These are phyloP conservation scores for Propsilocerus akamusi DNA, from an alignment of 1,140 invertebrate genomes.

Conservation along the genomic window DNA sequence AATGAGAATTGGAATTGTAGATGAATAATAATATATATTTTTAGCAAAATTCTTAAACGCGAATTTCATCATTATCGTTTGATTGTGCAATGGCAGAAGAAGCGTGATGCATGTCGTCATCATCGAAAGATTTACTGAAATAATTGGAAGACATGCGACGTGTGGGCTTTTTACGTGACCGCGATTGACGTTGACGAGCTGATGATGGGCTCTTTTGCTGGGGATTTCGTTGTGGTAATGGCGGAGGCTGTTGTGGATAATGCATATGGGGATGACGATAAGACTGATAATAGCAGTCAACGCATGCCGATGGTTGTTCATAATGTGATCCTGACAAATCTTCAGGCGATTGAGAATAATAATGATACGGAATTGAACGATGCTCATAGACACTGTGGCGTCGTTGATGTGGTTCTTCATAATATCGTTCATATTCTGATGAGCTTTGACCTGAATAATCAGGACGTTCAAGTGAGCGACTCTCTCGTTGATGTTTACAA, in stretches of 20 bases:
- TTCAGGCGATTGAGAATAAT: not conserved
- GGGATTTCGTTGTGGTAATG: not conserved
- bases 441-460: constrained; percentile 1
- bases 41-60: no score
- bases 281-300: not conserved
- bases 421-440: constrained; percentile 3
- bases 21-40: no score
- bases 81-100: not conserved
- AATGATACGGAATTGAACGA: not conserved
- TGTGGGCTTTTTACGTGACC: not conserved
- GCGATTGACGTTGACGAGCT: constrained; percentile 2
- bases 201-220: not conserved
- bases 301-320: not conserved
- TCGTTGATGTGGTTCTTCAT: not conserved
- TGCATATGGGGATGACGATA: not conserved
- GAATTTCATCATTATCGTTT: not conserved
- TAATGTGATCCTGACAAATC: not conserved
- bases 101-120: not conserved
- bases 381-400: constrained; percentile 1
- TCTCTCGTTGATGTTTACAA: not conserved
- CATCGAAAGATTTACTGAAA: constrained; percentile 1
- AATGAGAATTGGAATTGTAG: no score
- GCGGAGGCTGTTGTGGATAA: not conserved
- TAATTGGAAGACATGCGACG: constrained; percentile 3
- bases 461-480: not conserved